These are phyloP conservation scores for Catharus minimus DNA, from an alignment of 2,113 vertebrate genomes.

Conservation along the genomic window DNA sequence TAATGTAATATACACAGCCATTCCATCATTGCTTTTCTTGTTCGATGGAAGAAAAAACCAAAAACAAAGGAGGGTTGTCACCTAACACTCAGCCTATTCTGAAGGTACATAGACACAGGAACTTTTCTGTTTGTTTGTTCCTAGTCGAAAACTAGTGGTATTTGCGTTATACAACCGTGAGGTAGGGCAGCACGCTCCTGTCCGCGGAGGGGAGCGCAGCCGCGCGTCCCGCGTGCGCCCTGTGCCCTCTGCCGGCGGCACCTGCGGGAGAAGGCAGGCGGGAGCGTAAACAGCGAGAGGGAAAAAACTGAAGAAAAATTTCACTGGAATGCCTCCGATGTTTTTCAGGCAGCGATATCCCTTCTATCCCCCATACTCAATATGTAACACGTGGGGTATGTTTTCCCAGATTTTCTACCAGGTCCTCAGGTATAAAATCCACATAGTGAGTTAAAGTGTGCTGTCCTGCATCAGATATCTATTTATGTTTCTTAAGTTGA, in stretches of 20 bases:
- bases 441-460: background rate
- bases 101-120: rapidly evolving
- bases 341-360: background rate
- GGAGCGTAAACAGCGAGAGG: rapidly evolving
- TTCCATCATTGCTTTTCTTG: background rate
- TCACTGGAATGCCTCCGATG: rapidly evolving
- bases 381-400: rapidly evolving
- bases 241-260: constrained; percentile 16
- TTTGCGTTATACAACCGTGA: rapidly evolving
- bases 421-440: background rate
- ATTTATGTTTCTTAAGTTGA: background rate
- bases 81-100: no score
- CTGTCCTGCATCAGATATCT: background rate
- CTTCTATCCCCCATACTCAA: rapidly evolving
- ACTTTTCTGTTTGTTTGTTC: background rate
- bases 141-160: rapidly evolving
- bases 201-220: background rate
- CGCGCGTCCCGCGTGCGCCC: background rate
- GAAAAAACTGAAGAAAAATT: rapidly evolving
- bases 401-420: background rate
- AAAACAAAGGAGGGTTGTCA: rapidly evolving
- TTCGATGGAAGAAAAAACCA: background rate
- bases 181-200: rapidly evolving
- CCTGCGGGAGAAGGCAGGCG: no score
- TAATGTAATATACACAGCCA: no score